Evolutionary conservation across 2,888 invertebrate species (phyloP).

Genomic region (Nomada lathburiana): DNA sequence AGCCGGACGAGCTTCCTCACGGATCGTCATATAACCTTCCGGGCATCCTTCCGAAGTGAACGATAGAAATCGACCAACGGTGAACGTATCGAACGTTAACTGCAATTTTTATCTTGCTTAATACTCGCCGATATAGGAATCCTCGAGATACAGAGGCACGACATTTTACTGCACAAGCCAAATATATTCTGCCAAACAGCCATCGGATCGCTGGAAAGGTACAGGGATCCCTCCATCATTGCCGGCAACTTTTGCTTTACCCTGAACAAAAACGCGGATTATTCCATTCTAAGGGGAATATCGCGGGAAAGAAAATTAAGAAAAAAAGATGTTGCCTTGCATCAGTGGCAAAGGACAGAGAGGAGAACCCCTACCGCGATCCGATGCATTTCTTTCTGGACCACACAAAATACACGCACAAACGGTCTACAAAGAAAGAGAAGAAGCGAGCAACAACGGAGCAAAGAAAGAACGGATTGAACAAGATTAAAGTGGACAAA

Average conservation of each 20-base stretch:
- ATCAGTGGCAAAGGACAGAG: neutral
- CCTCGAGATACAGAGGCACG: no score
- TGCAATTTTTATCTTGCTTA: slow-evolving; percentile 80
- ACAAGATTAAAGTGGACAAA: neutral
- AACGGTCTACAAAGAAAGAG: neutral
- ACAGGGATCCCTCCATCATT: no score
- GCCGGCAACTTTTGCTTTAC: no score
- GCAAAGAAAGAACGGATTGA: neutral
- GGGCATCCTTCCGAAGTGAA: slow-evolving; percentile 92
- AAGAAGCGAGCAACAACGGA: neutral
- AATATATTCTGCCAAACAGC: no score
- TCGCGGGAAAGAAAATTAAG: neutral
- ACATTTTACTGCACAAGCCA: no score
- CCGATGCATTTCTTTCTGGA: neutral
- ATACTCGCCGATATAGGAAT: no score
- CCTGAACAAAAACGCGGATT: no score
- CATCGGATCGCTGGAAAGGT: no score
- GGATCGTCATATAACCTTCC: slow-evolving; percentile 92
- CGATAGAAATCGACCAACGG: slow-evolving; percentile 92
- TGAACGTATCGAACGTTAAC: slow-evolving; percentile 93
- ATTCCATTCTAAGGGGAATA: neutral
- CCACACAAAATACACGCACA: neutral
- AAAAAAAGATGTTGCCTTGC: neutral
- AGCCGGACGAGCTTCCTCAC: slow-evolving; percentile 89
- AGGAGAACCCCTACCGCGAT: neutral